Percentiles rank a stretch among this genome's conserved stretches.
phyloP scores from a whole-genome alignment of 2,888 invertebrate species.

The Heliconius erato region DNA sequence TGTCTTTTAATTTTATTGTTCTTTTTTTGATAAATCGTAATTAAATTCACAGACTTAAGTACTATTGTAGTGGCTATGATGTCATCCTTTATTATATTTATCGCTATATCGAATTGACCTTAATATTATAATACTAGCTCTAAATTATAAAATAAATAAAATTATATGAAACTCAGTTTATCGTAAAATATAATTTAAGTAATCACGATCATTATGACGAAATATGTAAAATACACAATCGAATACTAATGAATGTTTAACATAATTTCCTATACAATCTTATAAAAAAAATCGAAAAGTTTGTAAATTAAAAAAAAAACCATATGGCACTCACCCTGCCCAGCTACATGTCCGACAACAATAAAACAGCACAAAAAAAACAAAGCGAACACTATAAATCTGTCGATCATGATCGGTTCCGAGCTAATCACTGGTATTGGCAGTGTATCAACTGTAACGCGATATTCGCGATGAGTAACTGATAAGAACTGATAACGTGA shows the following conservation, averaged over 20 bases:
- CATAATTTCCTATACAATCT: constrained; percentile 10
- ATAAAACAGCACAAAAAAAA: constrained; percentile 66
- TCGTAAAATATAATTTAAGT: not conserved
- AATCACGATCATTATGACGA: not conserved
- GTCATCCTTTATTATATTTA: not conserved
- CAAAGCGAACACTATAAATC: constrained; percentile 60
- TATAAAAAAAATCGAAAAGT: constrained; percentile 35
- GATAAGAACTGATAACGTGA: constrained; percentile 82
- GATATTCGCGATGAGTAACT: constrained; percentile 80
- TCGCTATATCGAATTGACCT: not conserved
- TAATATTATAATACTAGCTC: not conserved
- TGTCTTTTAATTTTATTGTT: not conserved
- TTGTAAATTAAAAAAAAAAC: constrained; percentile 18
- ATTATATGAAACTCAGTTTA: not conserved
- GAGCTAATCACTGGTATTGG: constrained; percentile 59
- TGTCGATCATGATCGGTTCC: constrained; percentile 68
- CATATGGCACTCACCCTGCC: constrained; percentile 71
- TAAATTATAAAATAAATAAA: not conserved
- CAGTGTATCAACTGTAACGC: constrained; percentile 69
- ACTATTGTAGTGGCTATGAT: not conserved
- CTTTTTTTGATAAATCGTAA: not conserved
- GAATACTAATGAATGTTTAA: not conserved
- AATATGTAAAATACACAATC: not conserved
- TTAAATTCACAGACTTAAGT: not conserved
- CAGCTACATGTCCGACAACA: constrained; percentile 64